These are phyloP conservation scores for Drosophila serrata DNA, from an alignment of 1,140 invertebrate species.

Conservation along the genomic window DNA sequence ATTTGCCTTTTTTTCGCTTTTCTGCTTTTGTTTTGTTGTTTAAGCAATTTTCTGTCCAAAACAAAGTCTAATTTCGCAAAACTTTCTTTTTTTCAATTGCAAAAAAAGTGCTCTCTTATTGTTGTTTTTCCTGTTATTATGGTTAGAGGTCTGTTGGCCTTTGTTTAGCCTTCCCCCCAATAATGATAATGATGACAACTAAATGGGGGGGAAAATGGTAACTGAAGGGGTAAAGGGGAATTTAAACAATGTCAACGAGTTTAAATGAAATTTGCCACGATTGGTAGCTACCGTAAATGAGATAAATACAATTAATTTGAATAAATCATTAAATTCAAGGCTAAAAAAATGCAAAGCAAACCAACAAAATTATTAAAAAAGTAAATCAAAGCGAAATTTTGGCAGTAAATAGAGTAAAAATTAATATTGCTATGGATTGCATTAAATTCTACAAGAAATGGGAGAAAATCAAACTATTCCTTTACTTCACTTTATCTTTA, in stretches of 20 bases:
- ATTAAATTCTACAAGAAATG: slow-evolving; percentile 1
- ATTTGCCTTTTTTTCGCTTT: slow-evolving; percentile 16
- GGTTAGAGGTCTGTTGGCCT: slow-evolving; percentile 21
- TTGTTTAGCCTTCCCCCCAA: slow-evolving; percentile 32
- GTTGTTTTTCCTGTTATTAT: slow-evolving; percentile 38
- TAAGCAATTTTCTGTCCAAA: slow-evolving; percentile 52
- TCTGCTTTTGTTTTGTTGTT: slow-evolving; percentile 31
- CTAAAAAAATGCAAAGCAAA: slow-evolving; percentile 18
- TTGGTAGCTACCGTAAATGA: slow-evolving; percentile 43
- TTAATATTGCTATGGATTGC: not conserved
- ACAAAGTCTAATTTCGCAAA: slow-evolving; percentile 57
- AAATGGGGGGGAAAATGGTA: slow-evolving; percentile 37
- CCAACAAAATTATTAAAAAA: slow-evolving; percentile 16
- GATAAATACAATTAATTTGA: slow-evolving; percentile 52
- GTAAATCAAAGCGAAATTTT: slow-evolving; percentile 17
- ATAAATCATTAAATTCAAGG: slow-evolving; percentile 57
- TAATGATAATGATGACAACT: slow-evolving; percentile 54
- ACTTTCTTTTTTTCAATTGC: slow-evolving; percentile 54
- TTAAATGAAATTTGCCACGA: slow-evolving; percentile 36
- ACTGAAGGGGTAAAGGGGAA: not conserved
- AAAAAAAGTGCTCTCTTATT: slow-evolving; percentile 37
- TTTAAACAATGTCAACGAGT: slow-evolving; percentile 46
- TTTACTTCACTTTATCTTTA: not conserved
- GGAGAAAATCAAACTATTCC: not conserved
- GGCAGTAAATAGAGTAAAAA: slow-evolving; percentile 6